phyloP scores from a whole-genome alignment of 2,888 invertebrate genomes.

The Cremastinae sp. region DNA sequence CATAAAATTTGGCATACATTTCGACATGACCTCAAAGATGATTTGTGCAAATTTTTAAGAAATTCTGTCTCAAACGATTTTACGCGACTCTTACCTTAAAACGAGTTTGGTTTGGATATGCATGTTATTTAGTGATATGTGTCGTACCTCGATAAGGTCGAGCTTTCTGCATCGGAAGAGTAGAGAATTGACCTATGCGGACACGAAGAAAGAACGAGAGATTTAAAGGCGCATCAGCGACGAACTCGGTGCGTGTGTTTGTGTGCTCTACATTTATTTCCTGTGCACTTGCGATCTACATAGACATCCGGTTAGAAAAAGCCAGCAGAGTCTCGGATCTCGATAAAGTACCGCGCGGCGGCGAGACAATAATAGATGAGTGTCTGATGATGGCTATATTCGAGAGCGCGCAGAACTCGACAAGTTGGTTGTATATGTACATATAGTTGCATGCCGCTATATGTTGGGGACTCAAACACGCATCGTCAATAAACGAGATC shows the following conservation, averaged over 20 bases:
- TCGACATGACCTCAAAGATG: too few species aligned
- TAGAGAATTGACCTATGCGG: slow-evolving; percentile 76
- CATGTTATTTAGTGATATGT: too few species aligned
- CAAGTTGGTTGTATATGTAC: background rate
- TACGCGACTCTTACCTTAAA: too few species aligned
- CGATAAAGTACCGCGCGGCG: slow-evolving; percentile 28
- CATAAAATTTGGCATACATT: too few species aligned
- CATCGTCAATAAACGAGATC: slow-evolving; percentile 1
- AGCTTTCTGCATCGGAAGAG: slow-evolving; percentile 76
- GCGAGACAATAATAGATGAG: slow-evolving; percentile 1
- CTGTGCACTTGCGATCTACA: slow-evolving; percentile 19
- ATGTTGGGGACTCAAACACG: slow-evolving; percentile 36
- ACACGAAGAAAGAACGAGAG: slow-evolving; percentile 70
- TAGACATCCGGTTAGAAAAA: slow-evolving; percentile 53
- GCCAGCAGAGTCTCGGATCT: slow-evolving; percentile 51
- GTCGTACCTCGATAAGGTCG: slow-evolving; percentile 77
- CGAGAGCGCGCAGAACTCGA: slow-evolving; percentile 22
- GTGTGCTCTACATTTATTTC: slow-evolving; percentile 18
- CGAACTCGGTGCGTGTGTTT: background rate
- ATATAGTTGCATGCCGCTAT: too few species aligned
- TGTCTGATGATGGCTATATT: slow-evolving; percentile 3
- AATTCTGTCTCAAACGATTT: too few species aligned
- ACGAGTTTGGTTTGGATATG: too few species aligned
- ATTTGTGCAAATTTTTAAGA: too few species aligned
- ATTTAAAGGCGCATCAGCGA: slow-evolving; percentile 50